Evolutionary conservation across 2,797 vertebrate genomes (phyloP), one percentile per base, ranked within the genome.

Genomic region (Sebastes trivittatus): DNA sequence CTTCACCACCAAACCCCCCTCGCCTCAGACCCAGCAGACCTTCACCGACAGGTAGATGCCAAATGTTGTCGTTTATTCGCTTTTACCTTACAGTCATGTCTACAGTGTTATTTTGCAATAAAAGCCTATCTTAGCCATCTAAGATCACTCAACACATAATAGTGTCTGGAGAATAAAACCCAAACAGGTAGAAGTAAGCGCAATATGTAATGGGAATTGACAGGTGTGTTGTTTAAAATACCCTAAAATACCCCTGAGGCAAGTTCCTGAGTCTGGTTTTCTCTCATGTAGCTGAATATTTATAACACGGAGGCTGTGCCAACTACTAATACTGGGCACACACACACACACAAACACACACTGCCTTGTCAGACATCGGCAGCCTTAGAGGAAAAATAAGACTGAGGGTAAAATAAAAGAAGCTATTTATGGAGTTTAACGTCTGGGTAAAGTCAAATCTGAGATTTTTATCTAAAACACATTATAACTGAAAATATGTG

Each of bases 1-100:
- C 0, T 98, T 98, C 71, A 72, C 88, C 68, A 16, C 22, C 66
- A 61, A 81, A 46, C 0, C 77, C n/a, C 95, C 93, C 1, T 78
- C 94, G 2, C 82, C 91, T 5, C 95, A 97, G 77, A 80, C 60
- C 1, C 93, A 95, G 23, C 96, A 95, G 72, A 96, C 88, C 0
- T 98, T 98, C 77, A 92, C 91, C 0, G 98, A 99, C 94, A 95
- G 34, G 98, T 99, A 94, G 62, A 58, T 9, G 29, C 23, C 42
- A 7, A 59, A 46, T 30, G 46, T 6, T 36, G 54, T 56, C 13
- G 32, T 61, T 22, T n/a, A 59, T 25, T 20, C 23, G 18, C 1
- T 25, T 27, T 65, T 52, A 29, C 14, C 30, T 27, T 22, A 9
- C 14, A 7, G n/a, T 66, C 9, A 23, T 20, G 38, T 16, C 49